Evolutionary conservation across 1,140 invertebrate species (phyloP), one percentile per base, ranked within the genome.

Genomic region (Microvelia longipes): DNA sequence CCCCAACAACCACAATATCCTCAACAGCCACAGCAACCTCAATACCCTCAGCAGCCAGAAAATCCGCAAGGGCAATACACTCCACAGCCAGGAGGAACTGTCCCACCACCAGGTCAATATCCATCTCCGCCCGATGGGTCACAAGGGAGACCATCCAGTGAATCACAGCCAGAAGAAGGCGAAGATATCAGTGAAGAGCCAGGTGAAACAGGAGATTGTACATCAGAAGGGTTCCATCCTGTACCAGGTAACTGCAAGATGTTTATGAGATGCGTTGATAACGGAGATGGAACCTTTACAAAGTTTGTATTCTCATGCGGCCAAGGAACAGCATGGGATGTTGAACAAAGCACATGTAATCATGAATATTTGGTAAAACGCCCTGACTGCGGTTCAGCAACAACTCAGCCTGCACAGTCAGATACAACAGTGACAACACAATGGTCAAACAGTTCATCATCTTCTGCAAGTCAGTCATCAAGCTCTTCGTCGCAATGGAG

Each of bases 221-320:
- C 71, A 66, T 68, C 77, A 68, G 86, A 88, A 80, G 89, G 88
- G 73, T 90, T 88, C 78, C 80, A 87, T 72, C 83, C 84, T 35
- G 85, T 90, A 79, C 81, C 80, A 50, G 78, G 82, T 71, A 84
- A 92, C 76, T 93, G 90, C 75, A 84, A 80, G 71, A 89, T 88
- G 77, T 92, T 91, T 77, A 90, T 90, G 75, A 84, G 89, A 78
- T 92, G 90, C 79, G 86, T 91, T 25, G 81, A 82, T 69, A 82
- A 85, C 70, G 83, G 83, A 0, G 75, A 80, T 30, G 82, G 80
- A 68, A 79, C 78, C 1, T 88, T 82, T 72, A 83, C 79, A 67
- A 84, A 82, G 76, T 86, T 87, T 74, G 84, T 88, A 74, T 91
- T 88, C 78, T 81, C 80, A 14, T 91, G 89, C 76, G 86, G 84